Evolutionary conservation across 2,888 invertebrate genomes (phyloP), one percentile per base, ranked within the genome.

Genomic region (Drosophila cognata): DNA sequence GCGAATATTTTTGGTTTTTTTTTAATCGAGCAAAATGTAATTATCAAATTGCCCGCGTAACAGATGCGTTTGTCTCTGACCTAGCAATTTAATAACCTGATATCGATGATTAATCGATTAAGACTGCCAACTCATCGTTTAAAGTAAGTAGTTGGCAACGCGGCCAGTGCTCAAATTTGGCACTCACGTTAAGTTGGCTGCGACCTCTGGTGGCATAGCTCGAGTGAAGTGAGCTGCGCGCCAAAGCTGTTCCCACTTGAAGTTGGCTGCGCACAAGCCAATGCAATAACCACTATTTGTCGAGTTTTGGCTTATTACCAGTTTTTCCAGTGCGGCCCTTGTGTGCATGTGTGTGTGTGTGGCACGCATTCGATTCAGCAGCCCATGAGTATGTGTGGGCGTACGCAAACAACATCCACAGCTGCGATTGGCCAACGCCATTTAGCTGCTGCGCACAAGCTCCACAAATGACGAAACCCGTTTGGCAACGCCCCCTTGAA

Each of bases 331-430:
- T 29, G 18, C n/a, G 16, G 3, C 25, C 18, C 35, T 36, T 36
- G 46, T 11, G 13, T 69, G 29, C 31, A 35, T 52, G 69, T 35
- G 28, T 46, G 43, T 13, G 61, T 7, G n/a, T 29, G 57, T 52
- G 58, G 74, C 46, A 52, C 38, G 31, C 46, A 58, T 69, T 50
- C n/a, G 38, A 46, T 46, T 11, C 21, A 43, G 5, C 21, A 21
- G 43, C 21, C 43, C 33, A 16, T 25, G 1, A 33, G 7, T 43
- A 0, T 56, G 46, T 71, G 70, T 71, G 69, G 78, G 74, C 81
- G 81, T 81, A 46, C 29, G 50, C 69, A n/a, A 63, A 69, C 43
- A 41, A 11, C 38, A 62, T 81, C 80, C 80, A 81, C 79, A 72
- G 29, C 58, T 72, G 55, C 33, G 28, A 80, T 80, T 80, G 82